Base-by-base conservation (phyloP, 2,888 invertebrate species). In the Vandiemenella viatica region DNA sequence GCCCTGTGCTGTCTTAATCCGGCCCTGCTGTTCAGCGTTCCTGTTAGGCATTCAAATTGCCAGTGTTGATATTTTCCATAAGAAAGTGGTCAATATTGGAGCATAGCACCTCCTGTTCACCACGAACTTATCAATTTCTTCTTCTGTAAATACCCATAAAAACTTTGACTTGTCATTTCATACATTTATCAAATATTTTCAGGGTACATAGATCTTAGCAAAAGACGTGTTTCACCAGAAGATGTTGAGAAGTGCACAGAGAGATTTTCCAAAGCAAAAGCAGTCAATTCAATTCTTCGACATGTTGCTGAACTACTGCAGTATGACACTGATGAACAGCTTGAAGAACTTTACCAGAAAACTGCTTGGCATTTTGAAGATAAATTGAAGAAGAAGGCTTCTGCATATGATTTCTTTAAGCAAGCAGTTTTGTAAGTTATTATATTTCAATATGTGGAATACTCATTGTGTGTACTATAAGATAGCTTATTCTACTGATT, bases 311-410 rank as follows among this genome's bases (percentile, higher is more conserved):
- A 96, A 64, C 76, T 97, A 43, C 71, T 98, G 41, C 81, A 85
- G 57, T 98, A 90, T 63, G 87, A 89, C 61, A 80, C 76, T 52
- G 90, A 96, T 59, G 87, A 88, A 57, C 89, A 96, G 63, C 70
- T 99, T 37, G 97, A 98, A 62, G 90, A 95, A 55, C 71, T 98
- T 1, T 98, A 97, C 67, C 81, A 83, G 61, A 88, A 87, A 63
- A 98, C 98, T 0, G 98, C 98, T 0, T 99, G 98, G 98, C 76
- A 83, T 62, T 98, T 97, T 69, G 98, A 99, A 66, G 87, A 90
- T 61, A 96, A 96, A 66, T 89, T 88, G 63, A 95, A 92, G 66
- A 88, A 85, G 64, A 92, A 95, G 67, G 92, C 93, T 1, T 89
- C 90, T 3, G 89, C 95, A 26, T 97, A 93, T 67, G 98, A 99